Evolutionary conservation across 2,888 invertebrate genomes (phyloP).

Genomic region (Microctonus hyperodae): DNA sequence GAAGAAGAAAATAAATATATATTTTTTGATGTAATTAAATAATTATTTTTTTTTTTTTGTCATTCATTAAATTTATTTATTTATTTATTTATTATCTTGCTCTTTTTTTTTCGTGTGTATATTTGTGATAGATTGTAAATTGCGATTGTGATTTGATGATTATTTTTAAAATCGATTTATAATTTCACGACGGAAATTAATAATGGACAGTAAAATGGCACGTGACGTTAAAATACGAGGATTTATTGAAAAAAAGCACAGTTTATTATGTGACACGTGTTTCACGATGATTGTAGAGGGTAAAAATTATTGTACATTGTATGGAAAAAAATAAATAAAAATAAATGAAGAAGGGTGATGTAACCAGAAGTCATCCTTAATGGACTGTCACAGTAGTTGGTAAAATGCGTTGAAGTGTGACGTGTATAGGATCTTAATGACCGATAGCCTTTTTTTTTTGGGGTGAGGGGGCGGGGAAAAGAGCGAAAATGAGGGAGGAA

Average conservation of each 20-base stretch:
- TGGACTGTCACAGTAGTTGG: conserved; percentile 38
- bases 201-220: conserved; percentile 53
- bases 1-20: neutral
- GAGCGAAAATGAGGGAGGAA: neutral
- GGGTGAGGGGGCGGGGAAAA: neutral
- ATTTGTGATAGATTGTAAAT: too few species aligned
- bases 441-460: conserved; percentile 35
- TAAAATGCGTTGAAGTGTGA: conserved; percentile 28
- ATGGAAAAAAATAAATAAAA: neutral
- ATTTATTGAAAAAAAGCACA: conserved; percentile 39
- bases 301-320: conserved; percentile 27
- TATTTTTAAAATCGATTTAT: too few species aligned
- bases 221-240: conserved; percentile 52
- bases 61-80: too few species aligned
- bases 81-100: too few species aligned
- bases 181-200: conserved; percentile 36
- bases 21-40: too few species aligned
- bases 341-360: conserved; percentile 17
- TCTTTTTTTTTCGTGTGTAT: too few species aligned
- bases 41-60: too few species aligned
- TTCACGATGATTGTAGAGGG: conserved; percentile 34
- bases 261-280: conserved; percentile 56
- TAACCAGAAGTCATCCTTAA: conserved; percentile 37
- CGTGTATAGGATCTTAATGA: conserved; percentile 31
- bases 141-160: too few species aligned